phyloP scores from a whole-genome alignment of 2,113 vertebrate genomes.

The Antechinus stuartii region DNA sequence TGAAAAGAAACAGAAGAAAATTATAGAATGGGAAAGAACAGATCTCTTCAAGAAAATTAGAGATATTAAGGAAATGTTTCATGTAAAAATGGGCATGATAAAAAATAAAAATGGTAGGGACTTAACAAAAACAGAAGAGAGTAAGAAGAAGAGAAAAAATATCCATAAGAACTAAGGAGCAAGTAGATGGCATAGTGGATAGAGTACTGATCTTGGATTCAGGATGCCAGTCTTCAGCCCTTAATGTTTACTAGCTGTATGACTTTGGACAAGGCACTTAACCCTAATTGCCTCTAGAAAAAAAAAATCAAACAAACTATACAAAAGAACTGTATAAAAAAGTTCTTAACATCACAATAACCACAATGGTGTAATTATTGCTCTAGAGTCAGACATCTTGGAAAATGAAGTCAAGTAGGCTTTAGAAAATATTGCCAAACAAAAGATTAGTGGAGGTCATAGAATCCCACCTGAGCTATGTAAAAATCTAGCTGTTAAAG shows the following conservation, averaged over 20 bases:
- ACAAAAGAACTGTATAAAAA: background rate
- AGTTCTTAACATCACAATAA: background rate
- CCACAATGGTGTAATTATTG: background rate
- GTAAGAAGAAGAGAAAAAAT: background rate
- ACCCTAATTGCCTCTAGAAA: no score
- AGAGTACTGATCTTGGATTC: no score
- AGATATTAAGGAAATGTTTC: background rate
- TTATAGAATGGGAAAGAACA: background rate
- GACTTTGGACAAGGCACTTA: no score
- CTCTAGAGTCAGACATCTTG: background rate
- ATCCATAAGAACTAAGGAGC: background rate
- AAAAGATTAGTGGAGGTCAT: background rate
- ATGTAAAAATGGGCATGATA: background rate
- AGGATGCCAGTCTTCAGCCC: no score
- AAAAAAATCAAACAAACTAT: no score
- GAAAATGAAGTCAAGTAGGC: background rate
- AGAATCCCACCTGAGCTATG: background rate
- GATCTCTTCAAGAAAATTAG: background rate
- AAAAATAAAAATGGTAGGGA: background rate
- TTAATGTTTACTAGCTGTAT: no score
- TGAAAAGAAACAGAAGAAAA: background rate
- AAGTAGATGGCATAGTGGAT: no score
- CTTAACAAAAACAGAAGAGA: background rate
- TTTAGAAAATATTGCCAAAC: background rate
- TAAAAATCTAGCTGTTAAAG: background rate